Conservation (phyloP, 2,888 invertebrate genomes). For the Himalopsyche tibetana region DNA sequence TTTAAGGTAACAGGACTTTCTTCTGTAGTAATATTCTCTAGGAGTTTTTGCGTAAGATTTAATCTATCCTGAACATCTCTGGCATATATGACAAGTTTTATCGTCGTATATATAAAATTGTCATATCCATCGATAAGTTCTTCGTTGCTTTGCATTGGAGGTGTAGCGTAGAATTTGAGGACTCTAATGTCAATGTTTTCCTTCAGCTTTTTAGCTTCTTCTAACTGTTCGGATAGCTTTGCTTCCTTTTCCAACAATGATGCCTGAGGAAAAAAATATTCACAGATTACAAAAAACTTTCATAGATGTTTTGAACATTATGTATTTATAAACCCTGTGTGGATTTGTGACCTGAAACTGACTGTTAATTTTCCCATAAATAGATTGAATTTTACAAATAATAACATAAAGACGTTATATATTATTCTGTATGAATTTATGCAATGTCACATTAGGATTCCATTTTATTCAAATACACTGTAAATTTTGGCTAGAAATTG, state of each 20-base stretch:
- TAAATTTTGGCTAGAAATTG: too few species aligned
- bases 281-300: neutral
- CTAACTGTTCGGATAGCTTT: conserved; percentile 85
- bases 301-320: neutral
- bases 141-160: conserved; percentile 83
- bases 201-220: conserved; percentile 89
- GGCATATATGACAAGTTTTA: conserved; percentile 88
- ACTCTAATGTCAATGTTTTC: conserved; percentile 88
- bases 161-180: conserved; percentile 81
- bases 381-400: too few species aligned
- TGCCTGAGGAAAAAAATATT: conserved; percentile 46
- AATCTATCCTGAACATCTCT: conserved; percentile 90
- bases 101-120: conserved; percentile 91
- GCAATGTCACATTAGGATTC: too few species aligned
- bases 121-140: conserved; percentile 88
- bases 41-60: conserved; percentile 87
- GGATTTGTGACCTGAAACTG: too few species aligned
- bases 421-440: too few species aligned
- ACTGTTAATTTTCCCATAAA: too few species aligned
- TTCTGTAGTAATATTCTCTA: conserved; percentile 77
- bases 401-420: too few species aligned
- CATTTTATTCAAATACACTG: too few species aligned
- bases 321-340: neutral
- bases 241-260: conserved; percentile 80
- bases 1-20: conserved; percentile 19